Evolutionary conservation across 2,113 vertebrate genomes (phyloP), one percentile per base, ranked within the genome.

Genomic region (Astatotilapia flaviijosephi): DNA sequence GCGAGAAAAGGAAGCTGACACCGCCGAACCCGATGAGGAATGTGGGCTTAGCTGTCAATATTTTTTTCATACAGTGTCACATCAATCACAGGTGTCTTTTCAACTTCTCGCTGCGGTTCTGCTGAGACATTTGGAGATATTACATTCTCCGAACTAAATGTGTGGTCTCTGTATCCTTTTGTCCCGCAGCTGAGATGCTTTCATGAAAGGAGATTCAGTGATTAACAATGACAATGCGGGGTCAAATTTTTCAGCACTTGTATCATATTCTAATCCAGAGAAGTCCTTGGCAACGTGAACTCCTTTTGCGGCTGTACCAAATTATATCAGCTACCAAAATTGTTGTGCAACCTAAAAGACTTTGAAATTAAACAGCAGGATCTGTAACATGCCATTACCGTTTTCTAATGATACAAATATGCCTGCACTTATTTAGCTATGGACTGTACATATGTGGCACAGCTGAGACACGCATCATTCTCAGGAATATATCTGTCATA

Each of bases 61-160:
- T 92, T 91, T 92, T 93, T 88, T 92, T 92, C 80, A 92, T 91
- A 87, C 89, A 82, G 90, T 93, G 94, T 96, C 93, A 95, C 93
- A 95, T 95, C 95, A 95, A 94, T 96, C 95, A 94, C 89, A 87
- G 80, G 65, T 90, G 89, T 93, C 94, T 94, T 95, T 96, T 95
- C 90, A 95, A 92, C 93, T 87, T 92, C 86, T 89, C 83, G n/a
- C 86, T 70, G 85, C 88, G 68, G 88, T 77, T 84, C 83, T 35
- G 86, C 31, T n/a, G 79, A 70, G 90, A 94, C 92, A 75, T 91
- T 92, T 31, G 83, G 84, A 92, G 86, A 91, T 91, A 91, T 94
- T 92, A 89, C 89, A 93, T 92, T 85, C 88, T 82, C 77, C 91
- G 83, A 90, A 94, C 92, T 94, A 90, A 93, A 94, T 93, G 90